Base-by-base conservation (phyloP, 2,797 vertebrate species). In the Oreonectes daqikongensis region DNA sequence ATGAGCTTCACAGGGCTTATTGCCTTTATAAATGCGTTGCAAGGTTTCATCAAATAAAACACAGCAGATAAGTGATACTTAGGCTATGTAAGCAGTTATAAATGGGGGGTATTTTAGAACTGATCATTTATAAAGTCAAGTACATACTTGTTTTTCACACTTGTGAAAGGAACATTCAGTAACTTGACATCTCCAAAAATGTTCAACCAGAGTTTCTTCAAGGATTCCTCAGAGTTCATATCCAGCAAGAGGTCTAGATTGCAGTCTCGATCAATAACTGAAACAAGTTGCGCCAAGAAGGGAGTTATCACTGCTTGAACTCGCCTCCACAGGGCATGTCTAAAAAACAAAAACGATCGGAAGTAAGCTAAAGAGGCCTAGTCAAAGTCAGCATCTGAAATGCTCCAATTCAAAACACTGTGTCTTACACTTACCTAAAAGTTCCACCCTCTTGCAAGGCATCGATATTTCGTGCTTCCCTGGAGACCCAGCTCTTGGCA, bases 381-480 rank as follows among this genome's bases (percentile, higher is more conserved):
- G 20, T 40, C 38, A 40, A 40, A 40, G 38, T 40, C 38, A 14
- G 11, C 38, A 40, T 40, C 38, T 40, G 38, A 12, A 40, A 40
- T 40, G 11, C 38, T 12, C 1, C 38, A 42, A 42, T 12, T 3
- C 40, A 42, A 42, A 14, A 14, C 10, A 42, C 9, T 12, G 12
- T 42, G 40, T 71, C 20, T 35, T 14, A 32, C 4, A 63, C 81
- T 81, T 82, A 98, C 97, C 96, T 96, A 90, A 99, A 99, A 2
- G 97, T 99, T 14, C 96, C 97, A 1, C 95, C 96, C 90, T 99
- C 97, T 88, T 98, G 97, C 22, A 99, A 88, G 1, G 96, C 95
- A 38, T 92, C 91, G n/a, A 94, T 94, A 84, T 96, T 96, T 32
- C 90, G 93, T 17, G 97, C 97, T 74, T 94, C 96, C 65, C 91